A percentile compares a stretch with the other conserved stretches of the same genome.
phyloP scores from a whole-genome alignment of 2,113 vertebrate genomes.

The Sylvilagus bachmani region DNA sequence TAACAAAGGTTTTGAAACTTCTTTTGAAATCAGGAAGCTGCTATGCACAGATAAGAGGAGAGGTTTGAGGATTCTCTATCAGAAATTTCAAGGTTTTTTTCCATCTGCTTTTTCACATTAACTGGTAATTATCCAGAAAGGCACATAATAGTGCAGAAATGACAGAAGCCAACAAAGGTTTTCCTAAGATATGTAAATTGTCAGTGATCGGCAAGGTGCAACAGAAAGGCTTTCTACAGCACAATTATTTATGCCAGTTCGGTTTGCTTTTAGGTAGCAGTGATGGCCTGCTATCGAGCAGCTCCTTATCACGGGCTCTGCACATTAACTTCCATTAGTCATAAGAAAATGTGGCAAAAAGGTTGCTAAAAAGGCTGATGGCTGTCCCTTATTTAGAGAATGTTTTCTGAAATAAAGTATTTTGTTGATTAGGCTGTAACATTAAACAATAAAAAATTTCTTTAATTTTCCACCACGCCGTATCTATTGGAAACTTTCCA shows the following conservation, averaged over 20 bases:
- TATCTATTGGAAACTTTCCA: not conserved
- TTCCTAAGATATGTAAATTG: slow-evolving; percentile 92
- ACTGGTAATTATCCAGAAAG: slow-evolving; percentile 92
- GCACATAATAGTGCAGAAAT: slow-evolving; percentile 90
- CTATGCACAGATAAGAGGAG: slow-evolving; percentile 89
- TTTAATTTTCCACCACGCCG: slow-evolving; percentile 20
- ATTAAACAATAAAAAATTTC: slow-evolving; percentile 34
- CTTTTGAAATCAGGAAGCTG: slow-evolving; percentile 92
- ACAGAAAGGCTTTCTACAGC: slow-evolving; percentile 88
- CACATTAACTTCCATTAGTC: slow-evolving; percentile 83
- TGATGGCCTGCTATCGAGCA: slow-evolving; percentile 78
- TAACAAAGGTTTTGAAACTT: slow-evolving; percentile 93
- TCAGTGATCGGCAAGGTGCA: slow-evolving; percentile 90
- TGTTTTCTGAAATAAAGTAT: slow-evolving; percentile 53
- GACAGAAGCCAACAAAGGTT: slow-evolving; percentile 92
- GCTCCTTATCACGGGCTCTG: slow-evolving; percentile 85
- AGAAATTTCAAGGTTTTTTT: slow-evolving; percentile 91
- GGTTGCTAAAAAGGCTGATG: slow-evolving; percentile 62
- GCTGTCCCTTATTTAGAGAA: slow-evolving; percentile 57
- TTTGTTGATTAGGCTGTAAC: slow-evolving; percentile 36
- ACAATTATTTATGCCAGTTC: slow-evolving; percentile 90
- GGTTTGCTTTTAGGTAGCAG: slow-evolving; percentile 88
- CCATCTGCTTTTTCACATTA: slow-evolving; percentile 92
- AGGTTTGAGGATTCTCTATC: slow-evolving; percentile 92
- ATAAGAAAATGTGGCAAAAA: slow-evolving; percentile 72